These are phyloP conservation scores for Fistularia commersonii DNA, from an alignment of 2,797 vertebrate genomes.

Conservation along the genomic window DNA sequence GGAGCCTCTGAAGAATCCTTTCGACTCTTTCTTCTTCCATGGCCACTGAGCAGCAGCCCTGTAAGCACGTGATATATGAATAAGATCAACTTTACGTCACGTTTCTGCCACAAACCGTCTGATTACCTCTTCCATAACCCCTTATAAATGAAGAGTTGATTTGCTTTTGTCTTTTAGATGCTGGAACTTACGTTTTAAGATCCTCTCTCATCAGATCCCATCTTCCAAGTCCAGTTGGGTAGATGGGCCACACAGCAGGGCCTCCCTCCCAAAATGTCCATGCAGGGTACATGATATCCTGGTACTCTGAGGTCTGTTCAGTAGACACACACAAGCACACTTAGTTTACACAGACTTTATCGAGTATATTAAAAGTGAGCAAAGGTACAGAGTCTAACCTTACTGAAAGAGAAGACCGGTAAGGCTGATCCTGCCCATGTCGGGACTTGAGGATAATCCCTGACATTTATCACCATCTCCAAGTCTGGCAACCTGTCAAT, in stretches of 20 bases:
- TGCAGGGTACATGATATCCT: constrained; percentile 97
- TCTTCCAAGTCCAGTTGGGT: constrained; percentile 92
- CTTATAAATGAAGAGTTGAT: no score
- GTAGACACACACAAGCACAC: background rate
- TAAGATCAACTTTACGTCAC: background rate
- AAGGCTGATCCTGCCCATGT: constrained; percentile 84
- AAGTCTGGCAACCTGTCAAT: constrained; percentile 84
- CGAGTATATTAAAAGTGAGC: background rate
- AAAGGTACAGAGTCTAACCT: constrained; percentile 72
- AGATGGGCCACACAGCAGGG: constrained; percentile 97
- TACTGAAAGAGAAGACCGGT: constrained; percentile 96
- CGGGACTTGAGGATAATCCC: constrained; percentile 96
- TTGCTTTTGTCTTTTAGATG: no score
- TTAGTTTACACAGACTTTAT: background rate
- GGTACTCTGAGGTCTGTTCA: constrained; percentile 86
- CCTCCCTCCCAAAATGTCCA: constrained; percentile 99
- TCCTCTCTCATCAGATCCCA: constrained; percentile 97
- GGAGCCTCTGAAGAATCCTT: constrained; percentile 94
- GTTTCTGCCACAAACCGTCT: no score
- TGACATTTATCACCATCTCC: constrained; percentile 96
- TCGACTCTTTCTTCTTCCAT: constrained; percentile 88
- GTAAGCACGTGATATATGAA: background rate
- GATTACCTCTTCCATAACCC: no score
- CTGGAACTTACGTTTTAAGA: constrained; percentile 76
- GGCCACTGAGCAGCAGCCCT: constrained; percentile 91